Base-by-base conservation (phyloP, 35 echinoderm and acorn worm genomes). In the Amphiura filiformis region DNA sequence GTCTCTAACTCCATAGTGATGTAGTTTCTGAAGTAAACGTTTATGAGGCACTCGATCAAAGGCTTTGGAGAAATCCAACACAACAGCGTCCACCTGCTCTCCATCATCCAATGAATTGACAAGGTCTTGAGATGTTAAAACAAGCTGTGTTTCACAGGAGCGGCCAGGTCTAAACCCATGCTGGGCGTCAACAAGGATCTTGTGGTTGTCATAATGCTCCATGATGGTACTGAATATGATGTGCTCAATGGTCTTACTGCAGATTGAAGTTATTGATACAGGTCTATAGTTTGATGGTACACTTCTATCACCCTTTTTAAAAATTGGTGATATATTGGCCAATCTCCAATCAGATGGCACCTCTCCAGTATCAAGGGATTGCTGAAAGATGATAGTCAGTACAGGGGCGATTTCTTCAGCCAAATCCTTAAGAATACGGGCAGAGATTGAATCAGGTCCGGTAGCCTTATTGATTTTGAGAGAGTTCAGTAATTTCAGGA, bases 161-260 rank as follows among this genome's bases (percentile, higher is more conserved):
- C n/a, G n/a, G n/a, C n/a, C n/a, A n/a, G n/a, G n/a, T n/a, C n/a
- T n/a, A n/a, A n/a, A n/a, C n/a, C n/a, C n/a, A n/a, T n/a, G n/a
- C n/a, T n/a, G n/a, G n/a, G n/a, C n/a, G n/a, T n/a, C n/a, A n/a
- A n/a, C n/a, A n/a, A n/a, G n/a, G n/a, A n/a, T n/a, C n/a, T n/a
- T n/a, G n/a, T n/a, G n/a, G n/a, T n/a, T n/a, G n/a, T n/a, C 84
- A 39, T 87, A 83, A 57, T 92, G 80, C 13, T 93, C 80, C 86
- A 93, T 88, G 38, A 93, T n/a, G 80, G 0, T 88, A 38, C 56
- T 22, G 65, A 36, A 84, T 36, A 0, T 88, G 44, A 37, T 88
- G 86, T n/a, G 32, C 65, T 61, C 22, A 65, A 64, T 52, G 37
- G 35, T n/a, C 26, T 84, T 65, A 34, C 82, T 84, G 34, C 85